Percentiles rank a stretch among this genome's conserved stretches.
phyloP scores from a whole-genome alignment of 2,888 invertebrate genomes.

The Lycophotia porphyrea region DNA sequence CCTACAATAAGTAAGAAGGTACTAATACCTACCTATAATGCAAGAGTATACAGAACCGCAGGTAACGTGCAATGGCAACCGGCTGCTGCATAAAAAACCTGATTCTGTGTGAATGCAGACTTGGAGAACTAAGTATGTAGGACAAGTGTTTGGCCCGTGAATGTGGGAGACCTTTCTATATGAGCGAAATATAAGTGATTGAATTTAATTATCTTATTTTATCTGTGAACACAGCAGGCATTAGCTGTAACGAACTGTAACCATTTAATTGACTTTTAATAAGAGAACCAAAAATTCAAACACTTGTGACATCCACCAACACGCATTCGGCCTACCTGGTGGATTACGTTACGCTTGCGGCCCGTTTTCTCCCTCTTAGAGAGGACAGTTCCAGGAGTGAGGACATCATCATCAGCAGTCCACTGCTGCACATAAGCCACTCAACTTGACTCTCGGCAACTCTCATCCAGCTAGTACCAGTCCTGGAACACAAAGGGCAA shows the following conservation, averaged over 20 bases:
- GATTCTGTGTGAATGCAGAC: conserved; percentile 51
- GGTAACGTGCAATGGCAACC: conserved; percentile 44
- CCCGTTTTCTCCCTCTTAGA: background rate
- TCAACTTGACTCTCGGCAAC: too few relatives aligned
- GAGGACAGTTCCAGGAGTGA: background rate
- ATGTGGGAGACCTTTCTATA: conserved; percentile 35
- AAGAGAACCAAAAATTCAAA: background rate
- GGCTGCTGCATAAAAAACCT: conserved; percentile 58
- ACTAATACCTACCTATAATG: conserved; percentile 19
- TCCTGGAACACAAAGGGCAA: too few relatives aligned
- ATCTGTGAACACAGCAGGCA: background rate
- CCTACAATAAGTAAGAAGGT: background rate
- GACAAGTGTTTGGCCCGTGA: conserved; percentile 37
- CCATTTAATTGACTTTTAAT: background rate
- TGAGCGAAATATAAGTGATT: background rate
- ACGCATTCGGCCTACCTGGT: background rate
- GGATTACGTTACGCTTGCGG: background rate
- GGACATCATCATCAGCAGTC: background rate
- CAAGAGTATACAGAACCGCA: conserved; percentile 41
- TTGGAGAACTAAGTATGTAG: conserved; percentile 53
- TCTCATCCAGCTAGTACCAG: too few relatives aligned
- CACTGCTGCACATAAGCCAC: too few relatives aligned
- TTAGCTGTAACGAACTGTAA: background rate
- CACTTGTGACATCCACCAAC: background rate
- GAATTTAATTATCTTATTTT: background rate